phyloP scores from a whole-genome alignment of 37 sponge, comb jelly and placozoan species.

The Halichondria panicea region DNA sequence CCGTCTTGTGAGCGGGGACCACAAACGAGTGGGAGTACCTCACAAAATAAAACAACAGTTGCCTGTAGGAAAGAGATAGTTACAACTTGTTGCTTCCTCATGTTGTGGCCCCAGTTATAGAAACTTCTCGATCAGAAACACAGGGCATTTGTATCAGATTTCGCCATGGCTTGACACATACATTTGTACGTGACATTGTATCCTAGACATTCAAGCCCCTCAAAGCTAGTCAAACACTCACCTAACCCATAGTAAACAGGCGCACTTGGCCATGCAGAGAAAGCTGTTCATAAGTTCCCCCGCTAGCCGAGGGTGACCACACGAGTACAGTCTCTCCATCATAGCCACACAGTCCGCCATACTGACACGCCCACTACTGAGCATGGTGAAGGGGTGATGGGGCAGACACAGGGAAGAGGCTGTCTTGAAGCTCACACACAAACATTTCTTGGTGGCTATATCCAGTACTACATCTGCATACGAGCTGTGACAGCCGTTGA shows the following conservation, averaged over 20 bases:
- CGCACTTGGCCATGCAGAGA: constrained; percentile 11
- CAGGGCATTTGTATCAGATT: too few species aligned
- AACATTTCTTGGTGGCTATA: neutral
- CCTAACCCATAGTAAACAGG: constrained; percentile 42
- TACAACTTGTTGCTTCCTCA: neutral
- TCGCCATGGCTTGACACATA: neutral
- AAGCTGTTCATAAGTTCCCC: constrained; percentile 4
- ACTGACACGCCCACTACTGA: constrained; percentile 2
- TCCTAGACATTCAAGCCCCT: neutral
- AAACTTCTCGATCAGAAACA: too few species aligned
- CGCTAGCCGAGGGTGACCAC: neutral
- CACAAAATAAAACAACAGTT: constrained; percentile 24
- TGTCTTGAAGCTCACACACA: neutral
- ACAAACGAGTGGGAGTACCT: constrained; percentile 27
- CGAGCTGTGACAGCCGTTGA: neutral
- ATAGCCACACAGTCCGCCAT: neutral
- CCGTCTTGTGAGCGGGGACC: neutral
- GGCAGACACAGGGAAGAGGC: neutral
- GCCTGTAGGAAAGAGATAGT: constrained; percentile 1
- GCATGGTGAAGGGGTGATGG: constrained; percentile 6
- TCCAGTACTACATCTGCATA: neutral
- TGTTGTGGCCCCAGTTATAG: neutral
- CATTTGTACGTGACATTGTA: neutral
- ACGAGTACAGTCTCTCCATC: neutral
- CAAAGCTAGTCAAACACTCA: neutral